Percentiles rank a stretch among this genome's conserved stretches.
phyloP scores from a whole-genome alignment of 2,797 vertebrate species.

The Cottoperca gobio region DNA sequence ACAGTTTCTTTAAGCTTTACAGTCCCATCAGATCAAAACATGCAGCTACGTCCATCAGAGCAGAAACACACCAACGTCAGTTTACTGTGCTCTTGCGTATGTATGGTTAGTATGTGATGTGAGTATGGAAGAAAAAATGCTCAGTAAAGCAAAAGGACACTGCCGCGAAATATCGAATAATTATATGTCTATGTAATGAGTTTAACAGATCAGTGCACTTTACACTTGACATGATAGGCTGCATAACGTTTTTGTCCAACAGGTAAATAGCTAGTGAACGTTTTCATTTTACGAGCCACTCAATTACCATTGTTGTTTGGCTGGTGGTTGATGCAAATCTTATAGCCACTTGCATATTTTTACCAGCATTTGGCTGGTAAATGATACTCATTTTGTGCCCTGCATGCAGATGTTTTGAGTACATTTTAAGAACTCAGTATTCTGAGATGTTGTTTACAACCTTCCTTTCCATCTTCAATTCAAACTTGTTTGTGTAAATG shows the following conservation, averaged over 20 bases:
- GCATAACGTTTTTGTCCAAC: no score
- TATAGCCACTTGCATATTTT: no score
- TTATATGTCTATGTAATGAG: not conserved
- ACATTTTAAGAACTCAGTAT: conserved; percentile 16
- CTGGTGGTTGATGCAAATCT: no score
- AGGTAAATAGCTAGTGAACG: no score
- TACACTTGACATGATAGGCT: not conserved
- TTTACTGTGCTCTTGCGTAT: conserved; percentile 8
- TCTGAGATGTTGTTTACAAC: conserved; percentile 14
- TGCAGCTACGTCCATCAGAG: conserved; percentile 17
- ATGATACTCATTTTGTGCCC: no score
- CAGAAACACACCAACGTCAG: conserved; percentile 12
- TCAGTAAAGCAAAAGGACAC: not conserved
- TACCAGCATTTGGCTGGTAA: no score
- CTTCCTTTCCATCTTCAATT: not conserved
- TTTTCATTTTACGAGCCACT: no score
- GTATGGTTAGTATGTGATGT: not conserved
- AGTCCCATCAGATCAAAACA: conserved; percentile 42
- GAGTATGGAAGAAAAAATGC: not conserved
- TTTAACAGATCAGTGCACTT: conserved; percentile 11
- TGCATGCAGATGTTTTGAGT: not conserved
- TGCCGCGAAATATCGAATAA: not conserved
- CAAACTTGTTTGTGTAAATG: not conserved
- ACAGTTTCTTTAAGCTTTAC: conserved; percentile 24
- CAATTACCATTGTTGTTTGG: no score